Conservation (phyloP, 2,113 vertebrate species). For the Dicentrarchus labrax region DNA sequence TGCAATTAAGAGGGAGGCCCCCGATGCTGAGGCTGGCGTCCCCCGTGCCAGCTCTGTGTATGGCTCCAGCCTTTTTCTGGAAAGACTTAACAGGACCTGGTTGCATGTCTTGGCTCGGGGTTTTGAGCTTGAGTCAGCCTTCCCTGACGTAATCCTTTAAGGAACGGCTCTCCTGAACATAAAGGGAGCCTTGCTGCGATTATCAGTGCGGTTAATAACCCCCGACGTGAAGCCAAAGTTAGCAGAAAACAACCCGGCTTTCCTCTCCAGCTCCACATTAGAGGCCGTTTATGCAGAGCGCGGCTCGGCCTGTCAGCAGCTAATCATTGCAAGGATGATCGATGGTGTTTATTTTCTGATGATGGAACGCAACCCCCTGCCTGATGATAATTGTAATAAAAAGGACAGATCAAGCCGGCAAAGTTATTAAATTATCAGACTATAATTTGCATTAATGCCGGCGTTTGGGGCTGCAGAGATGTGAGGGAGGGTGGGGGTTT, state of each 20-base stretch:
- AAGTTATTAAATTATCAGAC: slow-evolving; percentile 98
- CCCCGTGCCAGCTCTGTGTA: slow-evolving; percentile 28
- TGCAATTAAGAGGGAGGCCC: slow-evolving; percentile 43
- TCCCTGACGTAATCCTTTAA: slow-evolving; percentile 63
- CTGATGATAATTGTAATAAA: slow-evolving; percentile 99
- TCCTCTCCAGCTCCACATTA: slow-evolving; percentile 79
- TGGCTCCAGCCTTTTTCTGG: slow-evolving; percentile 46
- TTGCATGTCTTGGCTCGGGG: slow-evolving; percentile 56
- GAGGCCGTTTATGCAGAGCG: slow-evolving; percentile 95
- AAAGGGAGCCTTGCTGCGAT: slow-evolving; percentile 40
- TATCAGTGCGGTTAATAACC: slow-evolving; percentile 35
- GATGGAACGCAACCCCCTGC: slow-evolving; percentile 96
- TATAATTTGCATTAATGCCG: slow-evolving; percentile 94
- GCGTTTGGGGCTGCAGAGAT: slow-evolving; percentile 57
- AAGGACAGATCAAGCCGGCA: slow-evolving; percentile 96
- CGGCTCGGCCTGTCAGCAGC: slow-evolving; percentile 89
- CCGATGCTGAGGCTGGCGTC: slow-evolving; percentile 16
- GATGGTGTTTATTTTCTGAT: slow-evolving; percentile 98
- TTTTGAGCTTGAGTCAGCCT: slow-evolving; percentile 15
- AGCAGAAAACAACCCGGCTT: slow-evolving; percentile 9
- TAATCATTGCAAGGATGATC: slow-evolving; percentile 99
- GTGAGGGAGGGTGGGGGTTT: slow-evolving; percentile 46
- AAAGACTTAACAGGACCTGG: slow-evolving; percentile 61
- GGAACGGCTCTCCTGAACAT: slow-evolving; percentile 43
- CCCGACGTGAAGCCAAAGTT: slow-evolving; percentile 37